These are phyloP conservation scores for Spheniscus humboldti DNA, from an alignment of 2,797 vertebrate species.

Conservation along the genomic window DNA sequence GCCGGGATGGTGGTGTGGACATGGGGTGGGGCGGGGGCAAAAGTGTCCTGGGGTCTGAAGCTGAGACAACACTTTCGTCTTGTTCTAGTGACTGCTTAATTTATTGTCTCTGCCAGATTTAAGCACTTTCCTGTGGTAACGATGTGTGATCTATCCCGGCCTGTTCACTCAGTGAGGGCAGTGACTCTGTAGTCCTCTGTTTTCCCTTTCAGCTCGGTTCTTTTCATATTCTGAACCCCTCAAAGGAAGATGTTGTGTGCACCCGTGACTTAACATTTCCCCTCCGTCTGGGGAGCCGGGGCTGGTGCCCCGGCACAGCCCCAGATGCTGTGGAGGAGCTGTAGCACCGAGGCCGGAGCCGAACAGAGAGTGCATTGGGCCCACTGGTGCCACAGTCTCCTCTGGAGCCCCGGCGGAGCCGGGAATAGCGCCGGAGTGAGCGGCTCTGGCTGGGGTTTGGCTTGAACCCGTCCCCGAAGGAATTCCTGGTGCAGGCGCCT, in stretches of 20 bases:
- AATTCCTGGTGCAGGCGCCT: not conserved
- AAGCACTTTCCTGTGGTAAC: not conserved
- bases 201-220: not conserved
- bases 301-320: not conserved
- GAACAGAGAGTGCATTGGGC: not conserved
- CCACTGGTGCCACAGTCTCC: not conserved
- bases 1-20: fast-evolving
- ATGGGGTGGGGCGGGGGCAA: fast-evolving
- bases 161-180: not conserved
- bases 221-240: not conserved
- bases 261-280: fast-evolving
- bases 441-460: fast-evolving
- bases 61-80: fast-evolving
- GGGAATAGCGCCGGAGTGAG: not conserved
- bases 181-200: no score
- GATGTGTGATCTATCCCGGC: fast-evolving
- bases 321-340: not conserved
- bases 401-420: fast-evolving
- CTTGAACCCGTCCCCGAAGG: fast-evolving
- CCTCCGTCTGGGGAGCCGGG: fast-evolving
- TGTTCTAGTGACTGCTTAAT: not conserved
- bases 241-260: not conserved
- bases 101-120: not conserved
- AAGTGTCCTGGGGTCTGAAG: fast-evolving
- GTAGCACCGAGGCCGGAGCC: not conserved